Evolutionary conservation across 1,140 invertebrate genomes (phyloP), one percentile per base, ranked within the genome.

Genomic region (Drosophila rhopaloa): DNA sequence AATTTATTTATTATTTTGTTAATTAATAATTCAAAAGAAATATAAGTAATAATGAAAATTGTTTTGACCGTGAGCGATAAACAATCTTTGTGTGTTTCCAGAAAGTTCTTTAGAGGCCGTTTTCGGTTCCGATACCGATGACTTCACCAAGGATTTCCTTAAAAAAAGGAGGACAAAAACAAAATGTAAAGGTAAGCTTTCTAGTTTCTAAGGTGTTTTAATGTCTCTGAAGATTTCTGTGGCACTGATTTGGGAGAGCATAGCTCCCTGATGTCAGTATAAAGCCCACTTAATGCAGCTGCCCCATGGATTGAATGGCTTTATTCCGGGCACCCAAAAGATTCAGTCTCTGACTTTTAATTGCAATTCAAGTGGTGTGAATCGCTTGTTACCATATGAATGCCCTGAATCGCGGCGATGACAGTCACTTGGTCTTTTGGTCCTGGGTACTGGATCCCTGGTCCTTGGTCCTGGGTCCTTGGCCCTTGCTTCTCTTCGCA

Each of bases 301-400:
- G 47, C 2, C 47, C 13, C 5, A 48, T 14, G 11, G 9, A 3
- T 3, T 2, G 24, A 4, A 3, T 9, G 48, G 27, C n/a, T 32
- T 50, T 24, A 14, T n/a, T 48, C 24, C 24, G 13, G 27, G 48
- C n/a, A 53, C 32, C 6, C 10, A 53, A 7, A 19, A 7, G 32
- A 37, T 37, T 48, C 57, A 8, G 38, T 14, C 48, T 48, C 56
- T 51, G 66, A 58, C 46, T 75, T 82, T 82, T 79, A 82, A 82
- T 83, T 82, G 79, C 46, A 57, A 61, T 74, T 83, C 62, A 74
- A 81, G 79, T 73, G 79, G 47, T 54, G 70, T 66, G 66, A 56
- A 65, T 41, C 41, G 60, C 61, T 57, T 44, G 59, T 80, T 79
- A 80, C 60, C 76, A 79, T 74, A 67, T 79, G 76, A 73, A 73